These are phyloP conservation scores for Amaurobius ferox DNA, from an alignment of 2,888 invertebrate genomes.

Conservation along the genomic window DNA sequence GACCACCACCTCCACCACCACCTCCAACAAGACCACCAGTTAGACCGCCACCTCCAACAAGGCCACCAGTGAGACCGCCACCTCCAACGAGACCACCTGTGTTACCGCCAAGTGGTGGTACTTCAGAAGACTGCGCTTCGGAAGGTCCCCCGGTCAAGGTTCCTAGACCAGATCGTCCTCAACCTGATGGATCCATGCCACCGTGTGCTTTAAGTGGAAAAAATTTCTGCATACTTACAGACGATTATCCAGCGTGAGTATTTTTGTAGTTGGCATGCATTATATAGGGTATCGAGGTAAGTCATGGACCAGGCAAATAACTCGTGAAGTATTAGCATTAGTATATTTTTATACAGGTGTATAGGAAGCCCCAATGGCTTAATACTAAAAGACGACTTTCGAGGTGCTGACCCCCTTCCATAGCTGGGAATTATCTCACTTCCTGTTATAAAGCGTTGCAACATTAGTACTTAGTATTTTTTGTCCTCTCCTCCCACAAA, in stretches of 20 bases:
- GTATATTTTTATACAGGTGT: no score
- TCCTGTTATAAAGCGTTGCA: no score
- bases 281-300: no score
- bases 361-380: no score
- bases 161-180: conserved; percentile 72
- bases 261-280: no score
- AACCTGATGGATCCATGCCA: conserved; percentile 73
- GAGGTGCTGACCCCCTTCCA: no score
- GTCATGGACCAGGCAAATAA: no score
- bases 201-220: conserved; percentile 73
- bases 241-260: conserved; percentile 74
- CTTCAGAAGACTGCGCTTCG: conserved; percentile 48
- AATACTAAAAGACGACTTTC: no score
- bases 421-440: no score
- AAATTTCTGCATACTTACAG: conserved; percentile 74
- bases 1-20: conserved; percentile 30
- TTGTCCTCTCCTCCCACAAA: no score
- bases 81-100: conserved; percentile 48
- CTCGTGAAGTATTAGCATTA: no score
- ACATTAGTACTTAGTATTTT: no score
- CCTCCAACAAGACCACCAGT: conserved; percentile 35
- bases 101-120: background rate
- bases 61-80: conserved; percentile 22
- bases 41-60: conserved; percentile 26
- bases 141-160: conserved; percentile 68